Base-by-base conservation (phyloP, 2,797 vertebrate species). In the Chrosomus eos region DNA sequence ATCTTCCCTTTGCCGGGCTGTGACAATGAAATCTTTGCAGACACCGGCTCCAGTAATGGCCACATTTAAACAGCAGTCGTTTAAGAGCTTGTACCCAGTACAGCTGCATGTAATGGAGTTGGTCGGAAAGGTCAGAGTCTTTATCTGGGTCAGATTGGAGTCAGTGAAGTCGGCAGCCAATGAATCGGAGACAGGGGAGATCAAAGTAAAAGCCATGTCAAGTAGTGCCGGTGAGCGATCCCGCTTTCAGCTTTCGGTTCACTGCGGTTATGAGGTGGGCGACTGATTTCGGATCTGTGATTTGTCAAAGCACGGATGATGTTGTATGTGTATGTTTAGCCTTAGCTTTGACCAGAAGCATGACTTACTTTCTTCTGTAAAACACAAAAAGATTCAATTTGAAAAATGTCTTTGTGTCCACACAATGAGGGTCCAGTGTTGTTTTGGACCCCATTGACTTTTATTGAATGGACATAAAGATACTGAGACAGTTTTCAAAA, bases 91-190 rank as follows among this genome's bases (percentile, higher is more conserved):
- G 79, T 81, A 87, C 53, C 89, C 86, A 82, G 85, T 84, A 88
- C 82, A 80, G 85, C 67, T 83, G 55, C 53, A 77, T 68, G 78
- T 88, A 90, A 86, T 88, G 86, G 85, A 88, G 77, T 84, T 73
- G 78, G 81, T 87, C 62, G 79, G 83, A 88, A 87, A 90, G 89
- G 88, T 89, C 81, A 84, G 58, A 74, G 62, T 88, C 85, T 87
- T 89, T 87, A 88, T 82, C 16, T 86, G 87, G 89, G 88, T 90
- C 88, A 89, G 88, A 88, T 86, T 87, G 80, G 81, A 89, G 88
- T 82, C 86, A 84, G 85, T 85, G 85, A 88, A 89, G 83, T 86
- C 68, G 43, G 83, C 75, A 88, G 88, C 73, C 83, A 81, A 80
- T 85, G 85, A 88, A 89, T 86, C 38, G 77, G 85, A 90, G 87